Base-by-base conservation (phyloP, 2,888 invertebrate species). In the Chironomus riparius region DNA sequence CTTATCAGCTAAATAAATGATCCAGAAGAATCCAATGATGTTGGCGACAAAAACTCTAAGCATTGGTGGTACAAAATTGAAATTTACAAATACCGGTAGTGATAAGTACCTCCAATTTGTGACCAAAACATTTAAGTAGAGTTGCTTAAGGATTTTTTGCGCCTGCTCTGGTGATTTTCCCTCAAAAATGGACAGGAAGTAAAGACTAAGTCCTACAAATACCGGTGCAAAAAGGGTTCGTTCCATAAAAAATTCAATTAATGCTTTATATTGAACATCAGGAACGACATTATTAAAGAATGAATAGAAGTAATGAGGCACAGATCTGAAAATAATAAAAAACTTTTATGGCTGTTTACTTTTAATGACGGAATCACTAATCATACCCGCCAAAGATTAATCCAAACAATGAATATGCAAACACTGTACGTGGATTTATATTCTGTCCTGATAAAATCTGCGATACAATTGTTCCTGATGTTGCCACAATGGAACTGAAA, bases 41-140 rank as follows among this genome's bases (percentile, higher is more conserved):
- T 92, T 92, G 82, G 88, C 87, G 77, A 90, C 87, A 12, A 93
- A 84, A n/a, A 92, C 91, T 79, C 92, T 85, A 75, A 94, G 83
- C 89, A 93, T 88, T 77, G 92, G 91, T 21, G 93, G 93, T 4
- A 93, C 89, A 79, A 90, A 89, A 78, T 88, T 88, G 78, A 93
- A 85, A 81, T 93, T 93, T 21, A 93, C 84, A 77, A 91, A 87
- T 79, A 93, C 92, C 80, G 92, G 86, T 7, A 92, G 78, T 0
- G 93, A 92, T 62, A 93, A 83, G 85, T 91, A 93, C 81, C 89
- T 91, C 89, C 92, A 91, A 82, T 93, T 93, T 2, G 91, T 89
- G 78, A 87, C 85, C 47, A 94, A 82, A 21, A 92, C 85, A 0
- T 89, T 87, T 83, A 86, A 86, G 81, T 91, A 92, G 2, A 92